A percentile compares a stretch with the other conserved stretches of the same genome.
phyloP scores from a whole-genome alignment of 2,113 vertebrate genomes.

The Stigmatopora nigra region DNA sequence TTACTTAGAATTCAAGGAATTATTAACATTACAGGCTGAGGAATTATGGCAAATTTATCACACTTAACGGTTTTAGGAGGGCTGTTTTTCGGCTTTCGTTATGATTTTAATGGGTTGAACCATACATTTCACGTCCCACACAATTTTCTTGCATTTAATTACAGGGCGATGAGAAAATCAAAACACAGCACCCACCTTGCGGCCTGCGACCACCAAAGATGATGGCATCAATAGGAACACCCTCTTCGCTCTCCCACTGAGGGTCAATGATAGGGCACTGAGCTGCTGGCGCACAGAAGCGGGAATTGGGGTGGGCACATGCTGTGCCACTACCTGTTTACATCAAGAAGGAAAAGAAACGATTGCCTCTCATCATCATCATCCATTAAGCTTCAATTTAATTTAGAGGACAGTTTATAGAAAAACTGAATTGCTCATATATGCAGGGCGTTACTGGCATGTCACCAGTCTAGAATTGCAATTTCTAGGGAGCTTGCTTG shows the following conservation, averaged over 20 bases:
- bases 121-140: background rate
- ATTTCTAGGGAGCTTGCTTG: too few species aligned
- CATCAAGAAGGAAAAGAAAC: background rate
- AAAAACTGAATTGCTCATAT: background rate
- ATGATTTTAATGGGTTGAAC: too few species aligned
- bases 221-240: conserved; percentile 90
- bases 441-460: background rate
- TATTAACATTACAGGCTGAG: too few species aligned
- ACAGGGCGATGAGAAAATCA: background rate
- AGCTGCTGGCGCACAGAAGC: conserved; percentile 88
- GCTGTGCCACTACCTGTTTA: conserved; percentile 57
- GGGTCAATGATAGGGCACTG: conserved; percentile 96
- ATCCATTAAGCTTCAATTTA: background rate
- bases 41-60: too few species aligned
- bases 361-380: background rate
- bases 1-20: too few species aligned
- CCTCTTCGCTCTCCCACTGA: conserved; percentile 85
- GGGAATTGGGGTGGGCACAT: conserved; percentile 91
- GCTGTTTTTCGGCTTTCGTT: too few species aligned
- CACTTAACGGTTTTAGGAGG: too few species aligned
- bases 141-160: background rate
- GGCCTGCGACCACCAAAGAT: conserved; percentile 94
- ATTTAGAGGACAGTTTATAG: background rate
- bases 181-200: conserved; percentile 65
- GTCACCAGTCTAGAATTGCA: background rate